phyloP scores from a whole-genome alignment of 1,140 invertebrate species.

The Oryctes rhinoceros region DNA sequence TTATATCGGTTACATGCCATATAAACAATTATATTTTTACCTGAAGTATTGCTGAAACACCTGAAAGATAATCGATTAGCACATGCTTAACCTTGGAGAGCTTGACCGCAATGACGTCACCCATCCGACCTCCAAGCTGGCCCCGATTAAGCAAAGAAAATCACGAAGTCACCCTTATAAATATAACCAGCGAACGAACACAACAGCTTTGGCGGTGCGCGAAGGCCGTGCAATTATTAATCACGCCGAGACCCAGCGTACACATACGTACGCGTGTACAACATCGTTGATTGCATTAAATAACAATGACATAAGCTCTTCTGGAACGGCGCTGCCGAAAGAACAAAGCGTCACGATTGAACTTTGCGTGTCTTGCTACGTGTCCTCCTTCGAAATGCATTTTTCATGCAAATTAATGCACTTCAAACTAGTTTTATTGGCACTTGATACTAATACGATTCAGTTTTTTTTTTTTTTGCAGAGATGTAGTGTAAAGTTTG shows the following conservation, averaged over 20 bases:
- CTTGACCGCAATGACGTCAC: conserved; percentile 44
- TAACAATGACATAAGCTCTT: neutral
- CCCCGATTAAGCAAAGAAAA: conserved; percentile 20
- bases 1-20: too few relatives aligned
- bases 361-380: neutral
- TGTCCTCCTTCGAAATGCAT: neutral
- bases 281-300: neutral
- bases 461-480: too few relatives aligned
- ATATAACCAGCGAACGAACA: neutral
- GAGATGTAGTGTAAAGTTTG: too few relatives aligned
- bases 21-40: neutral
- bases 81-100: conserved; percentile 40
- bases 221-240: too few relatives aligned
- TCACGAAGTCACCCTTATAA: conserved; percentile 31
- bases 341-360: neutral
- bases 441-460: neutral
- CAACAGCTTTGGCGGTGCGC: neutral
- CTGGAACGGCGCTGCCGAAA: neutral
- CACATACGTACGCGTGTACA: neutral
- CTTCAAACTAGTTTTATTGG: neutral
- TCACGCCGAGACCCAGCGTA: neutral
- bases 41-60: neutral
- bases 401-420: conserved; percentile 6
- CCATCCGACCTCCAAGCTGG: conserved; percentile 2
- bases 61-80: conserved; percentile 42